phyloP scores from a whole-genome alignment of 2,113 vertebrate genomes.

The Onychostoma macrolepis region DNA sequence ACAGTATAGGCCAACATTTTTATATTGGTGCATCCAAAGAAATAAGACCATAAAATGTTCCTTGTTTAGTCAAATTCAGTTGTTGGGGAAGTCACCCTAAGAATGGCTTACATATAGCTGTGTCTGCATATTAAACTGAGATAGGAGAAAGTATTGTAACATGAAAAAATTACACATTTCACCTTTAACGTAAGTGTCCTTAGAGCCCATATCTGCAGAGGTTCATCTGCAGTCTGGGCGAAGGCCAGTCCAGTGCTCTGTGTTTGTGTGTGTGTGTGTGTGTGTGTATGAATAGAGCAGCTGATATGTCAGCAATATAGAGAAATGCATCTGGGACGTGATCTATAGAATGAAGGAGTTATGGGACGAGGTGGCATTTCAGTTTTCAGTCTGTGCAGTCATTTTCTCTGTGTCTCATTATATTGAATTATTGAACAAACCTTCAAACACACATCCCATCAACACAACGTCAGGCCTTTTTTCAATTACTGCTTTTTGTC shows the following conservation, averaged over 20 bases:
- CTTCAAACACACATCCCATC: constrained; percentile 54
- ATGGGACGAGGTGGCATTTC: constrained; percentile 62
- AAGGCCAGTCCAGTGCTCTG: neutral
- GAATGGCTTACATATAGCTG: neutral
- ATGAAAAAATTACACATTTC: neutral
- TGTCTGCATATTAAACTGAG: neutral
- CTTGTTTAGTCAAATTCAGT: neutral
- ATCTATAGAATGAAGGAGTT: constrained; percentile 56
- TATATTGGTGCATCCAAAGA: neutral
- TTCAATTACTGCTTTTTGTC: constrained; percentile 63
- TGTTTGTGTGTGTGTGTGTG: neutral
- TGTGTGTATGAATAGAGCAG: neutral
- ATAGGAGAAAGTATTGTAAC: neutral
- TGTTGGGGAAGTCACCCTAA: neutral
- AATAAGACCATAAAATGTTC: neutral
- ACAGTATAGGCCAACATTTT: neutral
- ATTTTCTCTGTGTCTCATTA: constrained; percentile 68
- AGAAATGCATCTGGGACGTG: constrained; percentile 61
- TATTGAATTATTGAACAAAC: constrained; percentile 68
- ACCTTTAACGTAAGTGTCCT: neutral
- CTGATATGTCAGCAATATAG: neutral
- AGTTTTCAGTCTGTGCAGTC: constrained; percentile 47
- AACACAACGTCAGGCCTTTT: constrained; percentile 61
- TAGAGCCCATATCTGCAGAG: neutral
- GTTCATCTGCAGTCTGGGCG: constrained; percentile 16